Conservation (phyloP, 2,797 vertebrate genomes). For the Anguilla obscura region DNA sequence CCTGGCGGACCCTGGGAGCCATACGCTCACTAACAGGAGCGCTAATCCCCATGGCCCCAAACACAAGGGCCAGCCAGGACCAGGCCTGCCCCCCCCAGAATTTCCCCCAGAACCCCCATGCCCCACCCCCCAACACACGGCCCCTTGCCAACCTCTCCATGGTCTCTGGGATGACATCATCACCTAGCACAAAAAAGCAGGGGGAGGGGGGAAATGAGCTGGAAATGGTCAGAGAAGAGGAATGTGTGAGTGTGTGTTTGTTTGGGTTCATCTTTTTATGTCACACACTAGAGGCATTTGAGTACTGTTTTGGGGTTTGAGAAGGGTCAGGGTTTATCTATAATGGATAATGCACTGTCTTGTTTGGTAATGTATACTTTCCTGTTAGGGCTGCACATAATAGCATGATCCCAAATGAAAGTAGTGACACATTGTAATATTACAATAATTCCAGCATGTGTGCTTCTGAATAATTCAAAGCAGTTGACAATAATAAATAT, state of each 20-base stretch:
- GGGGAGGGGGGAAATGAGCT: slow-evolving; percentile 68
- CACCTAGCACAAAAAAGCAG: slow-evolving; percentile 63
- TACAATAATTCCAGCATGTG: background rate
- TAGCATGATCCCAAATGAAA: background rate
- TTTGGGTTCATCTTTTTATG: slow-evolving; percentile 45
- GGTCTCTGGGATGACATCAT: slow-evolving; percentile 74
- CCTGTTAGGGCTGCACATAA: background rate
- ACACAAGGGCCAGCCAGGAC: slow-evolving; percentile 19
- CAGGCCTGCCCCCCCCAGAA: slow-evolving; percentile 52
- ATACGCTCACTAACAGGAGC: slow-evolving; percentile 40
- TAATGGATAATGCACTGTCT: background rate
- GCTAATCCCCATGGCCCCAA: slow-evolving; percentile 59
- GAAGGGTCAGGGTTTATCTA: background rate
- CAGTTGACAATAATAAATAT: background rate
- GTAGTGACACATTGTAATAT: background rate
- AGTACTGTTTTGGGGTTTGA: background rate
- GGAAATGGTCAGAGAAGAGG: slow-evolving; percentile 63
- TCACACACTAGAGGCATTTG: slow-evolving; percentile 2
- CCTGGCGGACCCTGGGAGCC: slow-evolving; percentile 48
- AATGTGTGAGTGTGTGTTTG: slow-evolving; percentile 33
- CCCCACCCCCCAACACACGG: slow-evolving; percentile 51
- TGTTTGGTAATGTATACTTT: background rate
- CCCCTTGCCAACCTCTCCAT: slow-evolving; percentile 62
- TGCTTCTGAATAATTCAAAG: background rate
- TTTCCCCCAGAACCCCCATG: slow-evolving; percentile 41